Evolutionary conservation across 2,888 invertebrate genomes (phyloP).

Genomic region (Mylabris sibirica): DNA sequence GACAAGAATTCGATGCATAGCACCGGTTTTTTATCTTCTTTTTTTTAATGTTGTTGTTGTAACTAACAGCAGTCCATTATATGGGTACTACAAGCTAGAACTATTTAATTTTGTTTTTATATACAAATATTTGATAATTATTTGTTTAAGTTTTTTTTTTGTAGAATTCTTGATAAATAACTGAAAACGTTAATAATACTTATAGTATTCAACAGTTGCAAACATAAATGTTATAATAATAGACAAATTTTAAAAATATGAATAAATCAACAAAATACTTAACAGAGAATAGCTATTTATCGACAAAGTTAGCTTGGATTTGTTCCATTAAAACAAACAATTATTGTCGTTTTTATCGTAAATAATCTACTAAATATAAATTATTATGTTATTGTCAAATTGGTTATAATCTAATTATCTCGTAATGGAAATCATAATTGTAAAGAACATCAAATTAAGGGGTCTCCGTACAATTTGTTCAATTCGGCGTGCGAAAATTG

Average conservation of each 20-base stretch:
- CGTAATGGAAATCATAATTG: neutral
- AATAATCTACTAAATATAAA: neutral
- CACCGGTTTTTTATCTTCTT: constrained; percentile 42
- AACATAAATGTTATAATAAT: neutral
- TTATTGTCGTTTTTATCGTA: constrained; percentile 14
- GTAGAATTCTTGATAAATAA: too few species aligned
- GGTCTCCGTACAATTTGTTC: too few species aligned
- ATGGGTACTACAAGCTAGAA: constrained; percentile 52
- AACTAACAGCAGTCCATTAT: constrained; percentile 56
- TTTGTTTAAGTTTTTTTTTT: constrained; percentile 11
- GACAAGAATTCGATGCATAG: constrained; percentile 56
- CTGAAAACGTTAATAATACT: neutral
- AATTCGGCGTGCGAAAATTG: too few species aligned
- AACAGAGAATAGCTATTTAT: neutral
- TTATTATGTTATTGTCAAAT: constrained; percentile 14
- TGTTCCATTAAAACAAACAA: neutral
- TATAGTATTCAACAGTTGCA: neutral
- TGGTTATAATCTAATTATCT: constrained; percentile 6
- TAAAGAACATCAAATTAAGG: neutral
- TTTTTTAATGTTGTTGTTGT: constrained; percentile 17
- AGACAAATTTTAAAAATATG: neutral
- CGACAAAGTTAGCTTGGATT: constrained; percentile 18
- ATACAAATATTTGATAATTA: constrained; percentile 32
- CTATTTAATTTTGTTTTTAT: constrained; percentile 32
- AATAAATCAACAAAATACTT: neutral